Percentiles rank a stretch among this genome's conserved stretches.
Evolutionary conservation across 1,140 invertebrate genomes (phyloP).

Genomic region (Nebria ingens): DNA sequence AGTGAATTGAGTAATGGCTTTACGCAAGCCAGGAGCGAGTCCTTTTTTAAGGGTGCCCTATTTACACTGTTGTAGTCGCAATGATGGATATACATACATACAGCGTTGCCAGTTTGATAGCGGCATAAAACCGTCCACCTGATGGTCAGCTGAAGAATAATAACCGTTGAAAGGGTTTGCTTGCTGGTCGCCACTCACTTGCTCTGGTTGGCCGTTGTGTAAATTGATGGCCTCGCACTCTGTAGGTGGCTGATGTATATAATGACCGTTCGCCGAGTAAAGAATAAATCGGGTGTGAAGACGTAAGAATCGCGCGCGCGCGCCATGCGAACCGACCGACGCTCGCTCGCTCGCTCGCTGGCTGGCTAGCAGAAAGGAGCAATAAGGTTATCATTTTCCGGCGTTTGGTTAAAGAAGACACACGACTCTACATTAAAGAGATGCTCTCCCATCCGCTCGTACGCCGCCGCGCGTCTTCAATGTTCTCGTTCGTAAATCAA

Average conservation of each 20-base stretch:
- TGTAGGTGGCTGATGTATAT: neutral
- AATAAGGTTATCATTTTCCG: constrained; percentile 30
- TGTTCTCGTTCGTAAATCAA: neutral
- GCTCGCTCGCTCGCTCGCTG: neutral
- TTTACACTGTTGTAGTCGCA: neutral
- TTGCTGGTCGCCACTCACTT: neutral
- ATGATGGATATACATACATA: neutral
- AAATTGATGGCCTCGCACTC: neutral
- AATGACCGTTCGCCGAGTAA: neutral
- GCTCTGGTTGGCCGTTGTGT: too few species aligned
- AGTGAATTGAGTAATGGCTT: too few species aligned
- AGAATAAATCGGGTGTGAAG: neutral
- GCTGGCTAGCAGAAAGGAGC: constrained; percentile 21
- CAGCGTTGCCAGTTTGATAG: neutral
- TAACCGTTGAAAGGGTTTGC: too few species aligned
- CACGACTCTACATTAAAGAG: constrained; percentile 15
- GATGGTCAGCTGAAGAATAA: neutral
- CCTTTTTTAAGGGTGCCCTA: neutral
- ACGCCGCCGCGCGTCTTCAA: neutral
- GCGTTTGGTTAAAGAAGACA: constrained; percentile 28
- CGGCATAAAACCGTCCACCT: neutral
- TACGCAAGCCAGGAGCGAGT: too few species aligned
- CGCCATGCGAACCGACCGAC: neutral
- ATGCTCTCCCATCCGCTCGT: neutral
- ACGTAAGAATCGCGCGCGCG: too few species aligned